Conservation (phyloP, 2,888 invertebrate species). For the Sesamia inferens region DNA sequence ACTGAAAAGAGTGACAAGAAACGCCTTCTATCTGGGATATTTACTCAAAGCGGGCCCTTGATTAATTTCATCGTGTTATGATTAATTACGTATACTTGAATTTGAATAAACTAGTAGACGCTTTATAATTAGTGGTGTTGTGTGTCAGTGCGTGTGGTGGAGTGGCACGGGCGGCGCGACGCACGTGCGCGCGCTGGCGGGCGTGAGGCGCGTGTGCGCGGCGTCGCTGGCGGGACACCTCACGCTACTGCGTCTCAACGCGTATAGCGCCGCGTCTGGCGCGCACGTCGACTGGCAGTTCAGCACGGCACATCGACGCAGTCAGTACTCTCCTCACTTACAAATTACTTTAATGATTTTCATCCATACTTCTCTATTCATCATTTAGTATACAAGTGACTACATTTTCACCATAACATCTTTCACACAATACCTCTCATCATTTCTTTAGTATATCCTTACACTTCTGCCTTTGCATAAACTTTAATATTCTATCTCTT, state of each 20-base stretch:
- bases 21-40: neutral
- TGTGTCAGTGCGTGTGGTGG: slow-evolving; percentile 92
- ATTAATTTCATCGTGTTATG: neutral
- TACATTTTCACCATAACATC: neutral
- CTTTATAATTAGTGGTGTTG: neutral
- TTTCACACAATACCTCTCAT: neutral
- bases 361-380: too few relatives aligned
- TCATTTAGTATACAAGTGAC: too few relatives aligned
- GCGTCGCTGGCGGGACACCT: slow-evolving; percentile 95
- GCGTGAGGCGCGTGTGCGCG: slow-evolving; percentile 92
- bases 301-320: slow-evolving; percentile 93
- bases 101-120: neutral
- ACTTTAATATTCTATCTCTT: neutral
- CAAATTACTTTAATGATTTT: neutral
- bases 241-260: slow-evolving; percentile 95
- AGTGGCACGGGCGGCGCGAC: slow-evolving; percentile 92
- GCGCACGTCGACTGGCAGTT: slow-evolving; percentile 95
- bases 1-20: neutral
- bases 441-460: neutral
- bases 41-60: too few relatives aligned
- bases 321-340: slow-evolving; percentile 79
- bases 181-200: slow-evolving; percentile 93
- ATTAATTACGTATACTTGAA: neutral
- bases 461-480: neutral
- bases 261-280: slow-evolving; percentile 92